phyloP scores from a whole-genome alignment of 2,888 invertebrate genomes.

The Idaea straminata region DNA sequence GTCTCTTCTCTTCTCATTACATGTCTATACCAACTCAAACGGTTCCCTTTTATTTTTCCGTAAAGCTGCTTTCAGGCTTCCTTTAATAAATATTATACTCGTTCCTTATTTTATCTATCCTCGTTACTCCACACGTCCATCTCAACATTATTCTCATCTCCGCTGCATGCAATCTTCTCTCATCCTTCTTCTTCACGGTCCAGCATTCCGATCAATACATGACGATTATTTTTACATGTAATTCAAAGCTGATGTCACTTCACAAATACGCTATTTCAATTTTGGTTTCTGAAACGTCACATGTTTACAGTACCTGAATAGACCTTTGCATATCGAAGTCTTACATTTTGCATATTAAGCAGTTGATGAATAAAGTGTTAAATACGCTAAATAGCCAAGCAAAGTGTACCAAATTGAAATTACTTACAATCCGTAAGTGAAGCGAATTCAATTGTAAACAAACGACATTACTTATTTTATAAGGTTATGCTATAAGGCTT shows the following conservation, averaged over 20 bases:
- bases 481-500: neutral
- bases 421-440: neutral
- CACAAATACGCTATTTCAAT: neutral
- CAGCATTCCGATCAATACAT: too few species aligned
- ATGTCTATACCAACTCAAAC: too few species aligned
- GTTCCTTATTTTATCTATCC: too few species aligned
- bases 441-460: neutral
- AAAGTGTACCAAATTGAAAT: neutral
- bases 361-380: neutral
- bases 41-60: too few species aligned
- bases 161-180: too few species aligned
- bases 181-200: too few species aligned
- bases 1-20: too few species aligned
- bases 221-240: too few species aligned
- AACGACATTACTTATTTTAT: neutral
- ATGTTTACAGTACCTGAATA: neutral
- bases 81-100: too few species aligned
- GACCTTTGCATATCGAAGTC: neutral
- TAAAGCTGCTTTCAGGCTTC: too few species aligned
- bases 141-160: too few species aligned
- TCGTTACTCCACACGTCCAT: too few species aligned
- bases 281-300: neutral
- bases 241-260: neutral
- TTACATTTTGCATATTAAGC: neutral
- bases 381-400: neutral